Percentiles rank a stretch among this genome's conserved stretches.
Conservation (phyloP, 2,888 invertebrate species). For the Polymixis flavicincta region DNA sequence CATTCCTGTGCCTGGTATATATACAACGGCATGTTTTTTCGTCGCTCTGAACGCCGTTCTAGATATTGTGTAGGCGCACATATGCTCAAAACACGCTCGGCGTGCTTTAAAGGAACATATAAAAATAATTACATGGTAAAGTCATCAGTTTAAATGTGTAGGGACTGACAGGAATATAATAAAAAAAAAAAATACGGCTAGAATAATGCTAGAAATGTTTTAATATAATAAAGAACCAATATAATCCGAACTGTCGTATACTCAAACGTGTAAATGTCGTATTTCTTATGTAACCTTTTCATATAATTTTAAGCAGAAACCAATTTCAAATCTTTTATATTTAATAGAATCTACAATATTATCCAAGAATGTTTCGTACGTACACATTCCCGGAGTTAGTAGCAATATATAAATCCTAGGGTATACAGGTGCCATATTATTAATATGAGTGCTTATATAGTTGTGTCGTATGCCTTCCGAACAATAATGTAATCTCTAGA, state of each 20-base stretch:
- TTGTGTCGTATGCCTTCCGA: constrained; percentile 41
- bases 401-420: constrained; percentile 15
- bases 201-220: constrained; percentile 40
- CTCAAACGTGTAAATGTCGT: constrained; percentile 1
- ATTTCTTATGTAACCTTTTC: neutral
- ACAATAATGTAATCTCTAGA: constrained; percentile 49
- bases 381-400: neutral
- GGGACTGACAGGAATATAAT: constrained; percentile 46
- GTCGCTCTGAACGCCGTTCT: neutral
- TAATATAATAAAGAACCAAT: constrained; percentile 52
- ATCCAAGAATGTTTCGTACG: neutral
- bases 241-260: constrained; percentile 33
- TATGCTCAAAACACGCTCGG: neutral
- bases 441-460: constrained; percentile 15
- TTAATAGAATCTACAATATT: constrained; percentile 2
- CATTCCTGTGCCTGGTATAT: neutral
- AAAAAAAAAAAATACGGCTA: constrained; percentile 30
- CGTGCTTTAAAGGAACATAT: neutral
- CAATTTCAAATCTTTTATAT: constrained; percentile 30
- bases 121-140: constrained; percentile 12
- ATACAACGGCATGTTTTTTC: neutral
- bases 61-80: constrained; percentile 4
- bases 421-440: constrained; percentile 31
- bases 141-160: constrained; percentile 15
- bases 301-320: constrained; percentile 27